Evolutionary conservation across 1,140 invertebrate species (phyloP).

Genomic region (Eufriesea mexicana): DNA sequence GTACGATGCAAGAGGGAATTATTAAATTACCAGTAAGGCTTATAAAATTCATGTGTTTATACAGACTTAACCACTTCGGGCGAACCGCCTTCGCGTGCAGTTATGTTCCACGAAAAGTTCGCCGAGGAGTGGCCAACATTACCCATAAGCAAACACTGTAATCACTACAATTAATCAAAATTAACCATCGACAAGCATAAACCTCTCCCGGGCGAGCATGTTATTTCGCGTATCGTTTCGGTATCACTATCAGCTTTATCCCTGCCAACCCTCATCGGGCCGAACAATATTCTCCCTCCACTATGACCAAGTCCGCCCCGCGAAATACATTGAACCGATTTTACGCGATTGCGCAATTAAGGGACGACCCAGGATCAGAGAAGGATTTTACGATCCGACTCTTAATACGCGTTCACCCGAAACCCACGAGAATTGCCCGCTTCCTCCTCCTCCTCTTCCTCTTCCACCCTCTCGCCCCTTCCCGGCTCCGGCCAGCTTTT

Average conservation of each 20-base stretch:
- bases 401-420: constrained; percentile 16
- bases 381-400: constrained; percentile 27
- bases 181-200: neutral
- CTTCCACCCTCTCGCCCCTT: no score
- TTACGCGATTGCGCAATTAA: constrained; percentile 24
- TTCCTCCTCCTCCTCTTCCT: neutral
- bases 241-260: neutral
- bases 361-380: neutral
- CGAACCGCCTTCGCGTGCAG: neutral
- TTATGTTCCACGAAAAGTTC: neutral
- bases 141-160: neutral
- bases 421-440: constrained; percentile 14
- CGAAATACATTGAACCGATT: neutral
- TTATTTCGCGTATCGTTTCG: constrained; percentile 10
- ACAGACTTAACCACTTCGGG: no score
- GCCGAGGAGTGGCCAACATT: no score
- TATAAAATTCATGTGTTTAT: neutral
- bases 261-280: neutral
- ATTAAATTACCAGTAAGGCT: neutral
- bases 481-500: no score
- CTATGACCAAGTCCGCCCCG: neutral
- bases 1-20: neutral
- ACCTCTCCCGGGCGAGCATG: neutral
- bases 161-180: constrained; percentile 23
- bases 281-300: neutral